Evolutionary conservation across 2,888 invertebrate genomes (phyloP), one percentile per base, ranked within the genome.

Genomic region (Hirtodrosophila cameraria): DNA sequence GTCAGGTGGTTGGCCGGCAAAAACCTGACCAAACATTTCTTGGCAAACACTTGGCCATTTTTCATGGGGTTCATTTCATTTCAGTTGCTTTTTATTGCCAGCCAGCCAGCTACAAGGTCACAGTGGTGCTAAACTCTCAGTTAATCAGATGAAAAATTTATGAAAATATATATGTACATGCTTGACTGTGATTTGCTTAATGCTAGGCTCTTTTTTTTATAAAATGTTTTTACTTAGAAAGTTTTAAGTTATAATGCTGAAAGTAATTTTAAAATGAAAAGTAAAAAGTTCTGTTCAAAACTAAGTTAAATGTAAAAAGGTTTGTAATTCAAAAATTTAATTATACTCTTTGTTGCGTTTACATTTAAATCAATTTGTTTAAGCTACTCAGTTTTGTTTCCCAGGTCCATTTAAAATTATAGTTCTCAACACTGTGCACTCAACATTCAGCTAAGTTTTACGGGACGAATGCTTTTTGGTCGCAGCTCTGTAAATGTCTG

Each of bases 21-120:
- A 76, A 62, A 60, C 75, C 65, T 46, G 74, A 82, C 71, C 83
- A 85, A 81, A 85, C 82, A 79, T 79, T 82, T 81, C 85, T 81
- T 85, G 82, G 83, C 85, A 82, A 85, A 82, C 77, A 85, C 80
- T 86, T 75, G 64, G 71, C 84, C 81, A 83, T 83, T 83, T 86
- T 83, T 86, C 86, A 83, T 80, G 61, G 73, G 78, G 75, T 86
- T 86, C 81, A 80, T 83, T 83, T 80, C 68, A 82, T 78, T 81
- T 74, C 55, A 81, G 80, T 78, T 78, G 70, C 67, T 84, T 81
- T 84, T 77, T 80, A 77, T 78, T 39, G 78, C 62, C 67, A 70
- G 20, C 54, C 53, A 43, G 48, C 43, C 49, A 48, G 31, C 35
- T 36, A 33, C 39, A 9, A 16, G 35, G 35, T 11, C 3, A 78